Percentiles rank a stretch among this genome's conserved stretches.
These are phyloP conservation scores for Formica exsecta DNA, from an alignment of 1,140 invertebrate genomes.

Conservation along the genomic window DNA sequence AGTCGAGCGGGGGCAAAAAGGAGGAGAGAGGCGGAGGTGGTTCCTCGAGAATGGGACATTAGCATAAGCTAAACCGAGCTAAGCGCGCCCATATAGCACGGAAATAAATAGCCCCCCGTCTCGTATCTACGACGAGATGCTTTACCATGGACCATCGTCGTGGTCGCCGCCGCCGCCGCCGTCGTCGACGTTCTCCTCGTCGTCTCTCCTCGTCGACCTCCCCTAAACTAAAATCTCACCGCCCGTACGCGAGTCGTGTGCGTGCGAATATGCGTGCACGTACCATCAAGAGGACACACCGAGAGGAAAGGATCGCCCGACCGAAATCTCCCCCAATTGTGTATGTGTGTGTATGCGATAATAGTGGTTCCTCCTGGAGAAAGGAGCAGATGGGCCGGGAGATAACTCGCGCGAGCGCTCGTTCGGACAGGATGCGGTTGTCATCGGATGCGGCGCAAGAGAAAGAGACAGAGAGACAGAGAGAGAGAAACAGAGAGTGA, in stretches of 20 bases:
- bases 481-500: constrained; percentile 14
- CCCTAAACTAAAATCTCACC: constrained; percentile 58
- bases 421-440: constrained; percentile 79
- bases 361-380: constrained; percentile 72
- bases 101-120: constrained; percentile 83
- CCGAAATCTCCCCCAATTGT: constrained; percentile 41
- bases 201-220: constrained; percentile 46
- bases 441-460: constrained; percentile 73
- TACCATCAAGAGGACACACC: constrained; percentile 54
- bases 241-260: constrained; percentile 64
- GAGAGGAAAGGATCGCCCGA: constrained; percentile 15
- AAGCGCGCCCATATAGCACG: constrained; percentile 83
- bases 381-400: constrained; percentile 77
- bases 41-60: constrained; percentile 81
- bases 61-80: constrained; percentile 82
- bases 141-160: constrained; percentile 76
- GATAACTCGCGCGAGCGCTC: constrained; percentile 77
- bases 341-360: constrained; percentile 55
- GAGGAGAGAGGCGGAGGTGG: constrained; percentile 74
- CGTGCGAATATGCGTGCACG: constrained; percentile 67
- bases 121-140: constrained; percentile 79
- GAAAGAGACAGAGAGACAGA: background rate
- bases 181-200: constrained; percentile 46
- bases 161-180: constrained; percentile 27
- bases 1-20: constrained; percentile 59